Base-by-base conservation (phyloP, 2,888 invertebrate genomes). In the Thalpophila matura region DNA sequence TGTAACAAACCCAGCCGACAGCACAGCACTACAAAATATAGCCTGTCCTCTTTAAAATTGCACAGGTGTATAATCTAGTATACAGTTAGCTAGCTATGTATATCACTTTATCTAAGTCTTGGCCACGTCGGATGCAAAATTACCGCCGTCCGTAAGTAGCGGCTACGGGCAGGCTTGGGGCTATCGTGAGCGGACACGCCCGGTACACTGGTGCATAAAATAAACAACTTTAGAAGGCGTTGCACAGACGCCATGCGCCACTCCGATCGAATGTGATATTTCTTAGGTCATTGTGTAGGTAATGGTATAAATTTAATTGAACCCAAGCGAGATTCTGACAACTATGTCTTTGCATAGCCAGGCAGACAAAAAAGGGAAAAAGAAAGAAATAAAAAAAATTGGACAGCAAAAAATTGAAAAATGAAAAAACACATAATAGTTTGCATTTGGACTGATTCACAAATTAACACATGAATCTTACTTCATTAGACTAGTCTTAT, bases 141-240 rank as follows among this genome's bases (percentile, higher is more conserved):
- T 83, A 77, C 80, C 22, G 69, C 51, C 60, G 62, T 67, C 69
- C 51, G 61, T 80, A 78, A 69, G 77, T 89, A 88, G 89, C 81
- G 68, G 85, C 88, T 84, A 86, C 87, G 87, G 84, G 84, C 81
- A 81, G 77, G 80, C 84, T 80, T 72, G 69, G 69, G 85, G 86
- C 82, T 74, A 80, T 91, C 92, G 92, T 93, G 93, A 88, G 78
- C 68, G 63, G 75, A 88, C 91, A 85, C 93, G 91, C 92, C 93
- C 82, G 69, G 42, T 54, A 51, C 64, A 55, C 69, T 51, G 54
- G 63, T 65, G 77, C 68, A 76, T 80, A 80, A 80, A 83, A 85
- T 85, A 83, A 85, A 82, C 83, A 84, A 82, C 73, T 61, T 59
- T 31, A 37, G 49, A 57, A 77, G 74, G 80, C 49, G 18, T 12